Evolutionary conservation across 2,888 invertebrate species (phyloP).

Genomic region (Caenorhabditis sp.): DNA sequence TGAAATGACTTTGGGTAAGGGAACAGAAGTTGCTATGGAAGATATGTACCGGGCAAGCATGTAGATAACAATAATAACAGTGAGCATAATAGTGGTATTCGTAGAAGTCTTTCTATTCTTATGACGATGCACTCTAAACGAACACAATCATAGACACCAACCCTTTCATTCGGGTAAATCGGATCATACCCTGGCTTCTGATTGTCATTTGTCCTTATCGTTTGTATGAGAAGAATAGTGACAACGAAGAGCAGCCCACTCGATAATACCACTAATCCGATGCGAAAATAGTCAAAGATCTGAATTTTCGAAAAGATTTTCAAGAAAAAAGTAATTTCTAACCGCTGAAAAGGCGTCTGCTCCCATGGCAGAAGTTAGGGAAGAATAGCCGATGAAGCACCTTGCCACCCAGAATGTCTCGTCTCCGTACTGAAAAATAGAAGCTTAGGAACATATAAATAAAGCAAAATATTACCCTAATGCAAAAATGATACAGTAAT

Average conservation of each 20-base stretch:
- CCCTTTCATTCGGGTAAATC: too few species aligned
- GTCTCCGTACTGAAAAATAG: constrained; percentile 34
- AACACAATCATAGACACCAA: too few species aligned
- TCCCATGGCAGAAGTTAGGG: constrained; percentile 56
- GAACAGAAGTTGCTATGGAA: not conserved
- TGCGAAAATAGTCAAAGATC: constrained; percentile 64
- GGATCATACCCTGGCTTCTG: constrained; percentile 42
- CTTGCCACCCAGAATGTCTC: constrained; percentile 64
- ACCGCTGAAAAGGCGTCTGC: constrained; percentile 60
- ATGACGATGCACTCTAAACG: constrained; percentile 54
- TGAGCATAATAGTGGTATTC: constrained; percentile 70
- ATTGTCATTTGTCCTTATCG: constrained; percentile 57
- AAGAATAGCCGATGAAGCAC: constrained; percentile 66
- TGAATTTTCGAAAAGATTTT: constrained; percentile 6
- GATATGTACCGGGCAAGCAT: constrained; percentile 59
- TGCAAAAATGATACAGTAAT: constrained; percentile 67
- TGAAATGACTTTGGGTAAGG: constrained; percentile 4
- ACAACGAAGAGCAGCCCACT: constrained; percentile 65
- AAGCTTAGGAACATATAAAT: not conserved
- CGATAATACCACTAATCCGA: constrained; percentile 60
- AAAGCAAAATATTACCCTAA: constrained; percentile 10
- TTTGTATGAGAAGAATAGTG: constrained; percentile 67
- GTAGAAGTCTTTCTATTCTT: constrained; percentile 52
- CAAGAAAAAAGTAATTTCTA: not conserved
- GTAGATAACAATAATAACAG: constrained; percentile 69